phyloP scores from a whole-genome alignment of 35 echinoderm and acorn worm genomes.

The Holothuria glaberrima region DNA sequence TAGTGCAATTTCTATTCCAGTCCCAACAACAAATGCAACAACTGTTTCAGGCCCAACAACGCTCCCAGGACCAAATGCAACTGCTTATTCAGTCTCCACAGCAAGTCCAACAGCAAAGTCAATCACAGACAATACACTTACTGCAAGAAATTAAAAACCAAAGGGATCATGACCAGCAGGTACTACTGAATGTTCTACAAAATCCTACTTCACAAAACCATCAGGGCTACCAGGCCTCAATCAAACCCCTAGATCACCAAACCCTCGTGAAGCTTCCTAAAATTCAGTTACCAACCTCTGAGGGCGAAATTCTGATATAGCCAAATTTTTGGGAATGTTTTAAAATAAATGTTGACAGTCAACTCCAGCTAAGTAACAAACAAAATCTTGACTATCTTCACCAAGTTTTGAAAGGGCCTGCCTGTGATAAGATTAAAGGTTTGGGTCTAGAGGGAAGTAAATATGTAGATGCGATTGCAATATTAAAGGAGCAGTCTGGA shows the following conservation, averaged over 20 bases:
- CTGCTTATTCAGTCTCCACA: too few relatives aligned
- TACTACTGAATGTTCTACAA: too few relatives aligned
- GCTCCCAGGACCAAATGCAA: too few relatives aligned
- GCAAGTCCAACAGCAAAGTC: neutral
- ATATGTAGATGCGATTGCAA: neutral
- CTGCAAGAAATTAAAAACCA: neutral
- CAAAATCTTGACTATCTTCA: slow-evolving; percentile 4
- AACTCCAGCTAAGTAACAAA: too few relatives aligned
- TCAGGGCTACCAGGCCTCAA: too few relatives aligned
- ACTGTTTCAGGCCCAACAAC: neutral
- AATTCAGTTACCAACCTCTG: too few relatives aligned
- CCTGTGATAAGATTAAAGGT: neutral
- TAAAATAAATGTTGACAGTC: slow-evolving; percentile 4
- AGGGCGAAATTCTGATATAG: neutral
- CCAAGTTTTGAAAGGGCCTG: neutral
- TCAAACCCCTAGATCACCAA: neutral
- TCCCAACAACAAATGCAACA: slow-evolving; percentile 17
- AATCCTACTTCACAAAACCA: too few relatives aligned
- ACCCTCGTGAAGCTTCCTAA: neutral
- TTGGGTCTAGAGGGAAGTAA: neutral
- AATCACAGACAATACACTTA: too few relatives aligned
- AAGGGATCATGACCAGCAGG: neutral
- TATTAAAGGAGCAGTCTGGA: slow-evolving; percentile 21
- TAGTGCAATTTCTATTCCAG: too few relatives aligned
- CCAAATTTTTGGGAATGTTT: slow-evolving; percentile 1